Evolutionary conservation across 1,140 invertebrate species (phyloP).

Genomic region (Meloidogyne chitwoodi): DNA sequence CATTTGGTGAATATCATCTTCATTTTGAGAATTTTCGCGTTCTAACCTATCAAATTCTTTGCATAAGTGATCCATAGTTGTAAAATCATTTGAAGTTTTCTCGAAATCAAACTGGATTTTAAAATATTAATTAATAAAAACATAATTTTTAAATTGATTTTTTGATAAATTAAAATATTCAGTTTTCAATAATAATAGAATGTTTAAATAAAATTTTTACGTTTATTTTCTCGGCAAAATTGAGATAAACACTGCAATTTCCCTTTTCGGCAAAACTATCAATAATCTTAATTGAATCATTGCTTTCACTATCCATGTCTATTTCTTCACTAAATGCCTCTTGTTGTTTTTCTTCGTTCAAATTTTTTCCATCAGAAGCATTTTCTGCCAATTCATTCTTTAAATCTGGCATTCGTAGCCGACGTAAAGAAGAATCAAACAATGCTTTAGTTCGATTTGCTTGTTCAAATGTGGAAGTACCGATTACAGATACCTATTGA

Average conservation of each 20-base stretch:
- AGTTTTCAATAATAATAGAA: no score
- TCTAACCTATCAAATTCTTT: conserved; percentile 5
- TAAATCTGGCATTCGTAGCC: neutral
- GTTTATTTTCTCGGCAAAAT: neutral
- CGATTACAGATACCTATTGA: neutral
- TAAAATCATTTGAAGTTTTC: neutral
- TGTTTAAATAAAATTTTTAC: no score
- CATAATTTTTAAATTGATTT: neutral
- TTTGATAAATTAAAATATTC: no score
- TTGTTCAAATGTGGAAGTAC: conserved; percentile 4
- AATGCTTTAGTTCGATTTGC: neutral
- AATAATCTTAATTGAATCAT: neutral
- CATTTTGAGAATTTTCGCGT: neutral
- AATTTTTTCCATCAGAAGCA: neutral
- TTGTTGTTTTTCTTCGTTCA: neutral
- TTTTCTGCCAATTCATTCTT: conserved; percentile 4
- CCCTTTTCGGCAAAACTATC: neutral
- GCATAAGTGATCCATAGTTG: neutral
- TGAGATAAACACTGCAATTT: neutral
- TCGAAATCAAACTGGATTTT: neutral
- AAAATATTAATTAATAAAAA: neutral
- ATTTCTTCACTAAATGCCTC: neutral
- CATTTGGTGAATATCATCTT: neutral
- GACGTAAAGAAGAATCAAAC: neutral
- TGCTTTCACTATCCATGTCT: neutral